phyloP scores from a whole-genome alignment of 2,888 invertebrate genomes.

The Perizoma flavofasciatum region DNA sequence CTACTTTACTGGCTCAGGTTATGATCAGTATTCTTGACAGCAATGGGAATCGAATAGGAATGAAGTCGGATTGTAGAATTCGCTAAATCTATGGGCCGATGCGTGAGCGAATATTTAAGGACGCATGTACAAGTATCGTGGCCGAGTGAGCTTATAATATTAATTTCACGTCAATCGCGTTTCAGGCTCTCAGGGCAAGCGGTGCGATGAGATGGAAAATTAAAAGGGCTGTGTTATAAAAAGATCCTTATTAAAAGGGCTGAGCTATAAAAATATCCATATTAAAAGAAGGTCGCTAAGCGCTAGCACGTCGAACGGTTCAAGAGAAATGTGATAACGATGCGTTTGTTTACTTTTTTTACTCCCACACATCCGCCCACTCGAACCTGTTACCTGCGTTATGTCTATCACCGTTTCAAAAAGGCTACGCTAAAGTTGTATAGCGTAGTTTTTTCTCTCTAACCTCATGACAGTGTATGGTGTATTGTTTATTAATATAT shows the following conservation, averaged over 20 bases:
- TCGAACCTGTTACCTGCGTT: conserved; percentile 62
- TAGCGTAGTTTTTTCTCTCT: conserved; percentile 13
- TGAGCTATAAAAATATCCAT: conserved; percentile 43
- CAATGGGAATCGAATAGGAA: conserved; percentile 61
- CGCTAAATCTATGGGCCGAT: conserved; percentile 64
- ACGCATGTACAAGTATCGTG: conserved; percentile 45
- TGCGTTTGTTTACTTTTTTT: conserved; percentile 65
- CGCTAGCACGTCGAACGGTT: conserved; percentile 31
- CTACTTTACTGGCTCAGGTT: conserved; percentile 46
- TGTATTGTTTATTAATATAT: conserved; percentile 39
- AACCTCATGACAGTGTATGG: conserved; percentile 1
- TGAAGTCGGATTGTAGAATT: conserved; percentile 63
- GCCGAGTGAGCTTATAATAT: conserved; percentile 29
- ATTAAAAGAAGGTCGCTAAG: conserved; percentile 48
- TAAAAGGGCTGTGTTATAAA: conserved; percentile 55
- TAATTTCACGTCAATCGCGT: conserved; percentile 50
- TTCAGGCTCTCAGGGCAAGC: conserved; percentile 49
- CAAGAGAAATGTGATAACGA: conserved; percentile 44
- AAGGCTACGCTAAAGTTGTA: conserved; percentile 5
- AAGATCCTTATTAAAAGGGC: conserved; percentile 47
- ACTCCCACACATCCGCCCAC: conserved; percentile 59
- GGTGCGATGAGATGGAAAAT: conserved; percentile 68
- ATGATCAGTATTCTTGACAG: conserved; percentile 69
- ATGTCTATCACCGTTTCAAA: conserved; percentile 60
- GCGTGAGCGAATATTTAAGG: conserved; percentile 51